Evolutionary conservation across 2,888 invertebrate genomes (phyloP).

Genomic region (Ischnus inquisitorius): DNA sequence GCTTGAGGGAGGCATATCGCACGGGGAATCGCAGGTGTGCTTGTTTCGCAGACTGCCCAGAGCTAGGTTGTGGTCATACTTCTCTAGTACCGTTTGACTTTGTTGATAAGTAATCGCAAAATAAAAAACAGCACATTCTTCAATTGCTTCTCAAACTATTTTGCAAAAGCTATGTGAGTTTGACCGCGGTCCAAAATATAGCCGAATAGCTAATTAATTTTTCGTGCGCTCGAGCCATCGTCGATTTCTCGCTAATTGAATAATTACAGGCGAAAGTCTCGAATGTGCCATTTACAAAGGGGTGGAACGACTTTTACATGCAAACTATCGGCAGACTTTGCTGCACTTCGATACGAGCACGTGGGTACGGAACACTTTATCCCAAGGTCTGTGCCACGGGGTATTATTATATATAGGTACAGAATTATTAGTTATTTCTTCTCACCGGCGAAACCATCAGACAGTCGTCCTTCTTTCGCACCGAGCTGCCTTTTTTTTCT

Average conservation of each 20-base stretch:
- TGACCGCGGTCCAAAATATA: too few species aligned
- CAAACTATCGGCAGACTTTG: not conserved
- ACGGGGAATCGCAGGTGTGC: slow-evolving; percentile 6
- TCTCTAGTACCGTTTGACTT: slow-evolving; percentile 2
- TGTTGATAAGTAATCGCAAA: too few species aligned
- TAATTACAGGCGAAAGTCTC: too few species aligned
- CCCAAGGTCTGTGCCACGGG: not conserved
- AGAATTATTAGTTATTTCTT: slow-evolving; percentile 38
- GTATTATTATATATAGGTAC: not conserved
- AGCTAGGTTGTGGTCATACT: not conserved
- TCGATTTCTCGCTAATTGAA: too few species aligned
- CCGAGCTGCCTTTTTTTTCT: slow-evolving; percentile 53
- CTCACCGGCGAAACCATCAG: slow-evolving; percentile 43
- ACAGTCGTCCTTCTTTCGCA: slow-evolving; percentile 36
- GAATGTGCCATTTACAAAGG: too few species aligned
- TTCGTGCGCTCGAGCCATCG: too few species aligned
- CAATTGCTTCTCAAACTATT: too few species aligned
- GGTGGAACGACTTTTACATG: not conserved
- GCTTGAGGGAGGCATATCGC: slow-evolving; percentile 7
- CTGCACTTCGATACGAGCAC: not conserved
- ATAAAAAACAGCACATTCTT: too few species aligned
- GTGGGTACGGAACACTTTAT: slow-evolving; percentile 2
- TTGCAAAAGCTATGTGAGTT: too few species aligned
- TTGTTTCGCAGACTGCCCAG: slow-evolving; percentile 31
- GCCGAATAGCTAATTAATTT: too few species aligned